Evolutionary conservation across 1,140 invertebrate species (phyloP).

Genomic region (Drosophila gunungcola): DNA sequence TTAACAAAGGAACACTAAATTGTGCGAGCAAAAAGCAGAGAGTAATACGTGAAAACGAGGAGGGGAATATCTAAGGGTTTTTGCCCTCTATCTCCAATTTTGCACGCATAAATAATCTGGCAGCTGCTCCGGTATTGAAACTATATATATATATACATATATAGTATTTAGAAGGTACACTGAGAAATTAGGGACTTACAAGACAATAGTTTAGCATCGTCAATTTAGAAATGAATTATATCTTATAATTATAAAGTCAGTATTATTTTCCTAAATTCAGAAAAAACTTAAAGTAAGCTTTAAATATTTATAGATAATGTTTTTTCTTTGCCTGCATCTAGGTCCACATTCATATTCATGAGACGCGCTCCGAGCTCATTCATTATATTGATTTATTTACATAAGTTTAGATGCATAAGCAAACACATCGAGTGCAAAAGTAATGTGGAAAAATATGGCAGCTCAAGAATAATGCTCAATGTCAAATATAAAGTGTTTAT

Average conservation of each 20-base stretch:
- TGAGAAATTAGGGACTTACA: neutral
- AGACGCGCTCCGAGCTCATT: constrained; percentile 30
- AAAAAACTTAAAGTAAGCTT: no score
- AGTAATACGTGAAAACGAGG: constrained; percentile 50
- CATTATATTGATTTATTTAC: constrained; percentile 60
- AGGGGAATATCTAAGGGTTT: constrained; percentile 26
- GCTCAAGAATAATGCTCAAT: constrained; percentile 26
- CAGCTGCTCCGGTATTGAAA: constrained; percentile 16
- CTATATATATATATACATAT: constrained; percentile 16
- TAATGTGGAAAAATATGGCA: constrained; percentile 35
- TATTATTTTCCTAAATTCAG: no score
- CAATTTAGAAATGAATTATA: no score
- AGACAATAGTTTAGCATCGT: no score
- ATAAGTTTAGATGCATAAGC: constrained; percentile 19
- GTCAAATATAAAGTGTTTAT: constrained; percentile 59
- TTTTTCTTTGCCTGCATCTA: constrained; percentile 3
- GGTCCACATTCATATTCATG: constrained; percentile 62
- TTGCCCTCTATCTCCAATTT: neutral
- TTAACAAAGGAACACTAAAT: constrained; percentile 74
- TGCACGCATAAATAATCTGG: constrained; percentile 44
- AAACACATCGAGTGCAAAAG: constrained; percentile 49
- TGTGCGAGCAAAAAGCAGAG: constrained; percentile 52
- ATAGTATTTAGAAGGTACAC: neutral
- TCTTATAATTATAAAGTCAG: no score
- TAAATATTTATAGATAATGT: neutral